phyloP scores from a whole-genome alignment of 2,113 vertebrate species.

The Myotis brandtii region DNA sequence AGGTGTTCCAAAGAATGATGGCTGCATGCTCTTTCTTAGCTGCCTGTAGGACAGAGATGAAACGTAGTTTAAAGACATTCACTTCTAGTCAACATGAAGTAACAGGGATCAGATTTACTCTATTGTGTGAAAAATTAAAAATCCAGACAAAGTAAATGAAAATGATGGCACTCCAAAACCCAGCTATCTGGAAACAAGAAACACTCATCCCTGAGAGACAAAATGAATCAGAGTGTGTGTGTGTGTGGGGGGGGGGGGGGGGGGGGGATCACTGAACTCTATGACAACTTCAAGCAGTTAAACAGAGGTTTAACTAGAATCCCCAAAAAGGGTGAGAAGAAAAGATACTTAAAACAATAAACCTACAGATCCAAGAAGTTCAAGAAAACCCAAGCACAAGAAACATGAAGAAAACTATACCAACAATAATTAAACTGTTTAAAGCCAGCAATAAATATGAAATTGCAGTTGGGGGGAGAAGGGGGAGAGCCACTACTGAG shows the following conservation, averaged over 20 bases:
- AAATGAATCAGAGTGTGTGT: background rate
- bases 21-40: conserved; percentile 95
- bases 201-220: background rate
- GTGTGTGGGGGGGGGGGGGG: background rate
- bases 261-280: background rate
- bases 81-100: background rate
- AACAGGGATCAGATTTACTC: background rate
- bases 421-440: background rate
- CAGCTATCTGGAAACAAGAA: background rate
- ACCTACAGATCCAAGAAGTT: background rate
- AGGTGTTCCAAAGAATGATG: conserved; percentile 94
- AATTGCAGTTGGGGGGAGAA: background rate
- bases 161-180: background rate
- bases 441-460: conserved; percentile 2
- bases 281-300: background rate
- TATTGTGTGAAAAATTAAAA: background rate
- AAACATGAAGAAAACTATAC: background rate
- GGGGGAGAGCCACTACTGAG: background rate
- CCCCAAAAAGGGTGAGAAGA: background rate
- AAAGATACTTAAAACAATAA: background rate
- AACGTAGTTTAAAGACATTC: background rate
- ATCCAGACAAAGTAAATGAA: background rate
- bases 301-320: background rate
- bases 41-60: conserved; percentile 86
- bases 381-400: background rate